Conservation (phyloP, 2,113 vertebrate genomes). For the Dryoscopus gambensis region DNA sequence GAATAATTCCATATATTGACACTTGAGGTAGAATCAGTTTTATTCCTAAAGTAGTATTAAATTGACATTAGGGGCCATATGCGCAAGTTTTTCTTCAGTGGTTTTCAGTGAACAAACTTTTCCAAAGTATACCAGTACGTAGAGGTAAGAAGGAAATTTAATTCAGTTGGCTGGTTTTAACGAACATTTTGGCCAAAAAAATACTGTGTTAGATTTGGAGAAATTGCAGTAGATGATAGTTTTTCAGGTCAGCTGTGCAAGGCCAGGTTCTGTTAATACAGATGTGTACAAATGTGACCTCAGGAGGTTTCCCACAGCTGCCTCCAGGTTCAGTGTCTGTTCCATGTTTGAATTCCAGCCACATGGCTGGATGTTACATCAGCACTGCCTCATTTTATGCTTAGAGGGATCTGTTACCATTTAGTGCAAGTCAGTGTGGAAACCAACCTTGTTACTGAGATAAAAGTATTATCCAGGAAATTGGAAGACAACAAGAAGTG, state of each 20-base stretch:
- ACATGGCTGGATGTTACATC: background rate
- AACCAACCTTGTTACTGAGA: background rate
- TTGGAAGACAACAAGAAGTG: background rate
- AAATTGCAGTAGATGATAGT: background rate
- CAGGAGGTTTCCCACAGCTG: background rate
- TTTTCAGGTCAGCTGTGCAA: background rate
- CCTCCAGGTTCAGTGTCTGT: background rate
- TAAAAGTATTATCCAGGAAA: background rate
- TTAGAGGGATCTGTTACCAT: background rate
- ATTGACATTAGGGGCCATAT: background rate
- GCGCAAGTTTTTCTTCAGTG: background rate
- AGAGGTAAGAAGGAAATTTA: background rate
- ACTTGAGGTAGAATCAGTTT: background rate
- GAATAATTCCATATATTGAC: background rate
- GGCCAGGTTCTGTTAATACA: background rate
- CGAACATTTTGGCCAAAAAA: background rate
- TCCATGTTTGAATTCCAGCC: background rate
- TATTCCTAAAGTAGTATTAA: background rate
- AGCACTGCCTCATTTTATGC: background rate
- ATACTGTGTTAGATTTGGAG: background rate
- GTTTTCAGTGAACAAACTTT: background rate
- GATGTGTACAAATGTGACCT: background rate
- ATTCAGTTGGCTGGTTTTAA: background rate
- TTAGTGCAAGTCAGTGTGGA: background rate
- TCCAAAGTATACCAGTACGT: background rate